Evolutionary conservation across 2,113 vertebrate genomes (phyloP).

Genomic region (Siphamia tubifer): DNA sequence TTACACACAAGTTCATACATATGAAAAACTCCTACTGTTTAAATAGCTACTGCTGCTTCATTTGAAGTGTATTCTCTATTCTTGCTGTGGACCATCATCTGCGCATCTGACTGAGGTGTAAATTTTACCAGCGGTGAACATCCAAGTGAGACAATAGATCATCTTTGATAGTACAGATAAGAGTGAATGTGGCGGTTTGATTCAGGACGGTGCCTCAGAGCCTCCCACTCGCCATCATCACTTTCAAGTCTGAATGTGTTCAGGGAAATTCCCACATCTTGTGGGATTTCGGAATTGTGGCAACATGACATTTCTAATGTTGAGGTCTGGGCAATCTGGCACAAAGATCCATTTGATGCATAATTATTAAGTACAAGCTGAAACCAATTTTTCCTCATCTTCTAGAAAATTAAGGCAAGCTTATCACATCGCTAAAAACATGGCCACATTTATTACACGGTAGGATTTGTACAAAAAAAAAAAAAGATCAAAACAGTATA

Average conservation of each 20-base stretch:
- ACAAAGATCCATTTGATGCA: too few relatives aligned
- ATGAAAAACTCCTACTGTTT: not conserved
- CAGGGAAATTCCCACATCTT: conserved; percentile 49
- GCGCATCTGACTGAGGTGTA: too few relatives aligned
- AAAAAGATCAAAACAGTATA: too few relatives aligned
- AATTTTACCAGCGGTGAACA: too few relatives aligned
- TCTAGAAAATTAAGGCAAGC: too few relatives aligned
- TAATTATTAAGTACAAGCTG: too few relatives aligned
- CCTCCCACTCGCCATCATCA: conserved; percentile 27
- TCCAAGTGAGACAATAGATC: not conserved
- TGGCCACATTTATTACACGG: too few relatives aligned
- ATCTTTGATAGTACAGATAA: conserved; percentile 39
- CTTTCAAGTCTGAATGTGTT: conserved; percentile 25
- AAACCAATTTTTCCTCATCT: too few relatives aligned
- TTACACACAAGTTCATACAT: not conserved
- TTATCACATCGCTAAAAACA: too few relatives aligned
- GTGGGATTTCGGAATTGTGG: too few relatives aligned
- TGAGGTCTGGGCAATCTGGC: too few relatives aligned
- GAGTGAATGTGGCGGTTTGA: conserved; percentile 35
- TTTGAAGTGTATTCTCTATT: conserved; percentile 6
- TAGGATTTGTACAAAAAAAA: too few relatives aligned
- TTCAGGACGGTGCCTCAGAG: conserved; percentile 43
- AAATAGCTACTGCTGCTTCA: not conserved
- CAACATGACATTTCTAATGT: not conserved
- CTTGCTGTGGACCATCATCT: conserved; percentile 1